Conservation (phyloP, 2,797 vertebrate species). For the Enteromius afrohamiltoni region DNA sequence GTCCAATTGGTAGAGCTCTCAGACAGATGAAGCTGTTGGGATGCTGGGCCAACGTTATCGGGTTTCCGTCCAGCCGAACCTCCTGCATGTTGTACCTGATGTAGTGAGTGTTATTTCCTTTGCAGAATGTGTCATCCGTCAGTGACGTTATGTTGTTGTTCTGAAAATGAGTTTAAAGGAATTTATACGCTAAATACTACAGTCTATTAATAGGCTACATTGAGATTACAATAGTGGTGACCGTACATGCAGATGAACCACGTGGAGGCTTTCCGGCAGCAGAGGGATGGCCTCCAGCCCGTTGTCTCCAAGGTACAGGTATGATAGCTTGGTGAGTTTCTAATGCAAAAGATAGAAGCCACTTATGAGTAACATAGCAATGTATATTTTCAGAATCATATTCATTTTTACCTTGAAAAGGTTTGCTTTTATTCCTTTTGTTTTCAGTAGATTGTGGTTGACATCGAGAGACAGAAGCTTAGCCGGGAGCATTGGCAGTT, state of each 20-base stretch:
- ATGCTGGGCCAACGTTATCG: slow-evolving; percentile 82
- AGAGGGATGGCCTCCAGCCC: slow-evolving; percentile 87
- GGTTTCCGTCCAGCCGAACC: slow-evolving; percentile 91
- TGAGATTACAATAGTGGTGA: not conserved
- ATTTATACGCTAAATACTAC: not conserved
- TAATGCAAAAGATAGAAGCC: slow-evolving; percentile 61
- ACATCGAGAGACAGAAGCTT: slow-evolving; percentile 84
- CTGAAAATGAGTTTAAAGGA: slow-evolving; percentile 70
- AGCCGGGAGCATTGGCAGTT: slow-evolving; percentile 85
- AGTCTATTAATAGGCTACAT: not conserved
- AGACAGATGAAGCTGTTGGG: slow-evolving; percentile 92
- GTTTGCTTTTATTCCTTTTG: slow-evolving; percentile 87
- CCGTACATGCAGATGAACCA: slow-evolving; percentile 88
- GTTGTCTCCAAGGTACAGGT: slow-evolving; percentile 90
- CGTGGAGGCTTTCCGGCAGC: slow-evolving; percentile 87
- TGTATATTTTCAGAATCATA: not conserved
- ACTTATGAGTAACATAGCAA: slow-evolving; percentile 20
- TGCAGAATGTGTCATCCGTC: slow-evolving; percentile 93
- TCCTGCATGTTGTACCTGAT: slow-evolving; percentile 84
- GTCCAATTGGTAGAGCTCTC: slow-evolving; percentile 83
- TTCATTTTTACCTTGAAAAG: slow-evolving; percentile 84
- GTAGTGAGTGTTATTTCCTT: slow-evolving; percentile 85
- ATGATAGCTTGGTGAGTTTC: slow-evolving; percentile 86
- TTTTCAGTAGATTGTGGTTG: slow-evolving; percentile 88
- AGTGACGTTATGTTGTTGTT: slow-evolving; percentile 89